Conservation (phyloP, 2,113 vertebrate genomes). For the Scartelaos histophorus region DNA sequence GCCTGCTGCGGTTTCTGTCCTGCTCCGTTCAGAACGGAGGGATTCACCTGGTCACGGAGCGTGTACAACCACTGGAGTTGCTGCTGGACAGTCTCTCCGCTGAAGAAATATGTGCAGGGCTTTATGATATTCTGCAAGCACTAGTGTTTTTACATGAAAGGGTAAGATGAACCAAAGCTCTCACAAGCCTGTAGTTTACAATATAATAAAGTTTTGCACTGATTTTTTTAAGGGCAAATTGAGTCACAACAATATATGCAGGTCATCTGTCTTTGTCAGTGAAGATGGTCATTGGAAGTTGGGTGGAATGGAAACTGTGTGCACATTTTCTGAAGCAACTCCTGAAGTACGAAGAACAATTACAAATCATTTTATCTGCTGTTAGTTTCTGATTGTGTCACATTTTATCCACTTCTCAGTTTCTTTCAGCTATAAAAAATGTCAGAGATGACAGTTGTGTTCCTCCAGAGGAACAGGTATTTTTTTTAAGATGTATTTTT, state of each 20-base stretch:
- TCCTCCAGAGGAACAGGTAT: constrained; percentile 90
- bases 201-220: background rate
- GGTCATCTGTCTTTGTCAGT: constrained; percentile 92
- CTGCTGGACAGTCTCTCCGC: constrained; percentile 82
- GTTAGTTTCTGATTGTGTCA: background rate
- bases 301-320: constrained; percentile 96
- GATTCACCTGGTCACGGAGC: constrained; percentile 92
- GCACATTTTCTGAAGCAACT: constrained; percentile 87
- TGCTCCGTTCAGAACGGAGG: constrained; percentile 89
- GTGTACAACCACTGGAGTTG: constrained; percentile 86
- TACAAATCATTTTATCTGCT: background rate
- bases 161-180: constrained; percentile 69
- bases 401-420: constrained; percentile 73
- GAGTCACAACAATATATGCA: constrained; percentile 94
- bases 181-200: background rate
- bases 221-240: constrained; percentile 82
- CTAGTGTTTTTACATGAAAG: constrained; percentile 93
- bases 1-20: constrained; percentile 92
- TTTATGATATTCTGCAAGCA: constrained; percentile 90
- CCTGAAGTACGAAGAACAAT: constrained; percentile 79
- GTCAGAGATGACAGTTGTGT: constrained; percentile 82
- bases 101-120: constrained; percentile 92
- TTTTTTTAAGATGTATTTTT: background rate
- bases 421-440: constrained; percentile 82
- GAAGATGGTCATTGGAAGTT: constrained; percentile 98